Conservation (phyloP, 2,888 invertebrate species). For the Petrolisthes manimaculis region DNA sequence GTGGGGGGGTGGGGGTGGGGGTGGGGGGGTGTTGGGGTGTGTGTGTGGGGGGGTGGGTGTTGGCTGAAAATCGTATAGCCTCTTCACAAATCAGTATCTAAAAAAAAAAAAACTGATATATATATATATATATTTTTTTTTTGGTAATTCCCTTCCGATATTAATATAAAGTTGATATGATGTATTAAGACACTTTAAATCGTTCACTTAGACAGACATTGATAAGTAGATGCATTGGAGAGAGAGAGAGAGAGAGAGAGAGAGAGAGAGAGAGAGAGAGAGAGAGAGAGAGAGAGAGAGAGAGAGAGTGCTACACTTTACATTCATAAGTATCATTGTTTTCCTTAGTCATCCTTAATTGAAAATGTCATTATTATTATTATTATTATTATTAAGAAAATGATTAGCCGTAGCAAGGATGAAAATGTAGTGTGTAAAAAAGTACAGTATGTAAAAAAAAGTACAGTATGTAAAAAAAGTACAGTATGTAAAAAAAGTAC, state of each 20-base stretch:
- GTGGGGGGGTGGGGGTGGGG: not conserved
- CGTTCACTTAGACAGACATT: conserved; percentile 34
- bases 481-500: no score
- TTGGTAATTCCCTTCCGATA: not conserved
- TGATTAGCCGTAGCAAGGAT: not conserved
- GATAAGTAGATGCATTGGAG: not conserved
- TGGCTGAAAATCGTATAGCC: conserved; percentile 18
- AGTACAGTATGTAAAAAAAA: no score
- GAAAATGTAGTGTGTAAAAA: not conserved
- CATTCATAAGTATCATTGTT: conserved; percentile 31
- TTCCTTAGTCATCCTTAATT: conserved; percentile 26
- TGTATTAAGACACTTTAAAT: conserved; percentile 56
- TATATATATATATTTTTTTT: not conserved
- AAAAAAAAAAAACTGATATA: not conserved
- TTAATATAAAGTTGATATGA: conserved; percentile 50
- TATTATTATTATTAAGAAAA: not conserved
- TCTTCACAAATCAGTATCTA: conserved; percentile 28
- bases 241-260: conserved; percentile 33
- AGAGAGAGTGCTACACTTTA: conserved; percentile 35
- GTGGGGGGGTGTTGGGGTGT: not conserved
- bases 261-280: conserved; percentile 30
- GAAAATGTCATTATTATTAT: conserved; percentile 28
- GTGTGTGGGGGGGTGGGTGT: not conserved
- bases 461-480: no score
- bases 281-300: conserved; percentile 17